Conservation (phyloP, 2,113 vertebrate species). For the Girardinichthys multiradiatus region DNA sequence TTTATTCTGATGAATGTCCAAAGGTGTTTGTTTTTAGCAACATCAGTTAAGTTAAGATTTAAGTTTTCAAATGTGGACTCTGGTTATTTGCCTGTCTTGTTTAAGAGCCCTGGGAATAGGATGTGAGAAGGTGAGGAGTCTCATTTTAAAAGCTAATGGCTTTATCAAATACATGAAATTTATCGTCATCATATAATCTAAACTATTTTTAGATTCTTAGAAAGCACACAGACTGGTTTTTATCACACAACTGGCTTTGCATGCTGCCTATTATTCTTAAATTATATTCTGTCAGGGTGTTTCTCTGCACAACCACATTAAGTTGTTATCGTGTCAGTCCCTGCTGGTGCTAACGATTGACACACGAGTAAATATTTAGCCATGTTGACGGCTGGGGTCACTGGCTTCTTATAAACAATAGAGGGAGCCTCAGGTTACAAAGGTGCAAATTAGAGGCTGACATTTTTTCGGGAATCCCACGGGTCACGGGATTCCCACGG, state of each 20-base stretch:
- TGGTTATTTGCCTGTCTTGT: conserved; percentile 9
- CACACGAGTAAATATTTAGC: not conserved
- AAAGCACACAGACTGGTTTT: not conserved
- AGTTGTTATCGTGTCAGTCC: conserved; percentile 1
- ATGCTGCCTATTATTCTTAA: not conserved
- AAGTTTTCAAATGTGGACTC: not conserved
- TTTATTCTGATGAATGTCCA: not conserved
- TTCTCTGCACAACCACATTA: not conserved
- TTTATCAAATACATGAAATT: conserved; percentile 14
- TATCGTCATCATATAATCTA: not conserved
- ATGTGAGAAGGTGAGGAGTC: conserved; percentile 13
- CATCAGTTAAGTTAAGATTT: conserved; percentile 27
- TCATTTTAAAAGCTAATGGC: conserved; percentile 24
- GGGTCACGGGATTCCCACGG: too few species aligned
- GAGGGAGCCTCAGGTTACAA: conserved; percentile 61
- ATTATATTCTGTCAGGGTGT: not conserved
- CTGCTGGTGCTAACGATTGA: conserved; percentile 18
- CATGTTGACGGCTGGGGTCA: conserved; percentile 32
- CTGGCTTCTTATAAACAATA: conserved; percentile 60
- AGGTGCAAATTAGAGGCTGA: conserved; percentile 61
- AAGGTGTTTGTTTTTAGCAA: not conserved
- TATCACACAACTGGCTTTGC: not conserved
- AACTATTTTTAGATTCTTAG: not conserved
- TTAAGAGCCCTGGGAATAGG: conserved; percentile 19
- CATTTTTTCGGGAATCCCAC: too few species aligned